Base-by-base conservation (phyloP, 2,888 invertebrate species). In the Ophion costatus region DNA sequence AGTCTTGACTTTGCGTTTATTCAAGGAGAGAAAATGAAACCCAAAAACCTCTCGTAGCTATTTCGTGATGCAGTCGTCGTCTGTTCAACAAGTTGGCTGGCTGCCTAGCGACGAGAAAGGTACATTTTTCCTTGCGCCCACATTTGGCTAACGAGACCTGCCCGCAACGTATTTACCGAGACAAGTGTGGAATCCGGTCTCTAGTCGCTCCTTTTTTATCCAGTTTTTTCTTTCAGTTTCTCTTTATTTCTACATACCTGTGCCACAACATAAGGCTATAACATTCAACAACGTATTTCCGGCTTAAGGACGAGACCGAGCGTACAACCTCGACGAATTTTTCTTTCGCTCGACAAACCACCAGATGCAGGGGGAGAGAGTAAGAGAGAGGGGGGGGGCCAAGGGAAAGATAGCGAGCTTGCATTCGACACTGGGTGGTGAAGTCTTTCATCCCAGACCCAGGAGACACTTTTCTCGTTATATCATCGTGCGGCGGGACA, bases 281-380 rank as follows among this genome's bases (percentile, higher is more conserved):
- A 67, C 66, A 70, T 84, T 75, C 81, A 64, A 75, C 81, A 71
- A 61, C 81, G 78, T 78, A 75, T 75, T 75, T 81, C 73, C 29
- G 74, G 70, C 64, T 59, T 81, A 70, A 81, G 73, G 70, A 81
- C 57, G 73, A 70, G 22, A 38, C 78, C 38, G 78, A 76, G 77
- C 84, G 75, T 78, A 79, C 70, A 87, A 86, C 86, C 87, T 86
- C 84, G 86, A 84, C 80, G 78, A 80, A 85, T 87, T 83, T 84
- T 84, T 82, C 77, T 83, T 81, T 75, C 71, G 78, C 76, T 59
- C 78, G 81, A 84, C 38, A 56, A 81, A 71, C 78, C 66, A 59
- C 64, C 63, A 22, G 45, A 51, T n/a, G 56, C n/a, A 59, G 66
- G 67, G 10, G n/a, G 45, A 45, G 22, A 67, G 22, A 67, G 22